Conservation (phyloP, 2,888 invertebrate genomes). For the Synanthedon tipuliformis region DNA sequence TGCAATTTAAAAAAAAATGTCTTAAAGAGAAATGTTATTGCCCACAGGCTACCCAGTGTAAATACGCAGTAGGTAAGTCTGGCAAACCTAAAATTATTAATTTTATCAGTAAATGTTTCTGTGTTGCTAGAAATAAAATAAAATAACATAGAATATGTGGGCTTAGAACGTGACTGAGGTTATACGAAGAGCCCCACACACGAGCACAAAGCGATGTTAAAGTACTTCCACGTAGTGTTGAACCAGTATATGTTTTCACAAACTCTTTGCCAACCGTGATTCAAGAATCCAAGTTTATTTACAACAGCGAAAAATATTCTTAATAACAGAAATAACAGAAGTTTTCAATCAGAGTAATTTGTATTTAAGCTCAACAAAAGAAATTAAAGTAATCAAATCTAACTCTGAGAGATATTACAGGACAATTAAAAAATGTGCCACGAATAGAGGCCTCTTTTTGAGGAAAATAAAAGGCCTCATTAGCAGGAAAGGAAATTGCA, state of each 20-base stretch:
- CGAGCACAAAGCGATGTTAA: background rate
- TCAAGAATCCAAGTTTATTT: background rate
- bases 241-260: background rate
- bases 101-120: too few relatives aligned
- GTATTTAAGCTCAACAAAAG: background rate
- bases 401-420: background rate
- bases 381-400: background rate
- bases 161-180: too few relatives aligned
- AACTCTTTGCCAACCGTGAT: background rate
- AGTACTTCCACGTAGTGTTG: background rate
- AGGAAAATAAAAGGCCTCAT: slow-evolving; percentile 60
- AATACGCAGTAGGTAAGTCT: too few relatives aligned
- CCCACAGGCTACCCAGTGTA: too few relatives aligned
- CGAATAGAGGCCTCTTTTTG: slow-evolving; percentile 18
- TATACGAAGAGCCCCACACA: background rate
- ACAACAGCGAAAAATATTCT: background rate
- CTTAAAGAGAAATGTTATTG: too few relatives aligned
- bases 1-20: too few relatives aligned
- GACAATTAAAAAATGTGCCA: background rate
- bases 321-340: background rate
- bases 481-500: slow-evolving; percentile 66
- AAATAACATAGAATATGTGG: too few relatives aligned
- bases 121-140: too few relatives aligned
- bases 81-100: too few relatives aligned
- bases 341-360: background rate